Evolutionary conservation across 2,113 vertebrate genomes (phyloP).

Genomic region (Tetraodon nigroviridis): DNA sequence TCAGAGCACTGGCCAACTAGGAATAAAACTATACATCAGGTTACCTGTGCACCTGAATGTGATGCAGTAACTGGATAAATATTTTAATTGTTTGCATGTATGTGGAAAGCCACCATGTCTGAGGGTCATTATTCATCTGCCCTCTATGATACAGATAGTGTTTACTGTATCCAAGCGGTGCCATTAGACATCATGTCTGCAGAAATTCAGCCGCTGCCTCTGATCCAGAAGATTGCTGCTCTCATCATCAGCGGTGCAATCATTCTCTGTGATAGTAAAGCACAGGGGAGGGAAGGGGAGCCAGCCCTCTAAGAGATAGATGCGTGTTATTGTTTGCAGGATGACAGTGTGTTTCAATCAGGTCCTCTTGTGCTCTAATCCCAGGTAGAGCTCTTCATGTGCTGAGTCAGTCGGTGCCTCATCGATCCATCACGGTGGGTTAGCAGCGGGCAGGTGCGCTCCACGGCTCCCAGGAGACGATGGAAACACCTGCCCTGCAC

Average conservation of each 20-base stretch:
- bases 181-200: constrained; percentile 61
- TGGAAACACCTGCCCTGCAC: constrained; percentile 78
- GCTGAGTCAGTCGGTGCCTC: constrained; percentile 84
- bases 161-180: constrained; percentile 60
- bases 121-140: constrained; percentile 56
- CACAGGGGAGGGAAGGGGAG: constrained; percentile 51
- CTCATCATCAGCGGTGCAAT: constrained; percentile 66
- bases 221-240: constrained; percentile 44
- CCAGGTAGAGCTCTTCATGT: constrained; percentile 74
- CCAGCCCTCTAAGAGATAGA: constrained; percentile 74
- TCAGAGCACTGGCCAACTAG: constrained; percentile 47
- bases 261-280: constrained; percentile 61
- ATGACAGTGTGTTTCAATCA: constrained; percentile 87
- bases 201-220: constrained; percentile 49
- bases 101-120: constrained; percentile 26
- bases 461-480: constrained; percentile 68
- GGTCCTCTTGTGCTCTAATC: constrained; percentile 80
- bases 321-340: constrained; percentile 86
- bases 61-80: constrained; percentile 7
- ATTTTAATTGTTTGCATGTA: constrained; percentile 5
- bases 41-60: not conserved
- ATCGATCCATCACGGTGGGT: constrained; percentile 79
- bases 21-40: constrained; percentile 27
- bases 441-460: constrained; percentile 78
- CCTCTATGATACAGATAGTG: constrained; percentile 59